These are phyloP conservation scores for Bos javanicus DNA, from an alignment of 2,113 vertebrate species.

Conservation along the genomic window DNA sequence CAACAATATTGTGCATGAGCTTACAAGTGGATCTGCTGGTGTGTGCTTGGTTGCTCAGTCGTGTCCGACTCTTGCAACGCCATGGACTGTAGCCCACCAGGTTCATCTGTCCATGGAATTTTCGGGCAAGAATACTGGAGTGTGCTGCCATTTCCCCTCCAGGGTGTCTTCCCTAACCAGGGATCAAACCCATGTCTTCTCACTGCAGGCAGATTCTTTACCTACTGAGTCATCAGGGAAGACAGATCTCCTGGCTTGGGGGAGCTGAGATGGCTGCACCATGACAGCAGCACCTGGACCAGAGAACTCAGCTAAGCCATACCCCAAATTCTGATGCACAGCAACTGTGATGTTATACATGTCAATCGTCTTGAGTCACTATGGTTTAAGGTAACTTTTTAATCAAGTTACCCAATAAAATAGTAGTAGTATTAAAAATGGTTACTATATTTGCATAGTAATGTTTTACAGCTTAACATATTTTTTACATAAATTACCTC, in stretches of 20 bases:
- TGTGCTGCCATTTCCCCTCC: neutral
- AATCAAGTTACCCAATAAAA: neutral
- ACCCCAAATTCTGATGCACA: neutral
- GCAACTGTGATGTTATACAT: neutral
- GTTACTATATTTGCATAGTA: neutral
- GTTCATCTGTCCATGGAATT: neutral
- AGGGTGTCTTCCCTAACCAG: neutral
- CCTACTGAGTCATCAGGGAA: neutral
- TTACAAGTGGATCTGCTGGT: fast-evolving
- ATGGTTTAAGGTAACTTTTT: neutral
- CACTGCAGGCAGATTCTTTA: neutral
- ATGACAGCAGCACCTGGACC: fast-evolving
- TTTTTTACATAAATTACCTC: neutral
- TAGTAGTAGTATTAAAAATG: neutral
- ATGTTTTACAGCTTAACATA: neutral
- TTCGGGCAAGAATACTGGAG: neutral
- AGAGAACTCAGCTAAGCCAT: neutral
- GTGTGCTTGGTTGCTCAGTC: neutral
- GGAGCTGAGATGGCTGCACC: neutral
- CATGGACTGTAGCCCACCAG: neutral
- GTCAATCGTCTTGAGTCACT: neutral
- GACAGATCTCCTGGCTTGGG: fast-evolving
- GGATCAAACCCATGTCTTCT: neutral
- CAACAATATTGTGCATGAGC: neutral
- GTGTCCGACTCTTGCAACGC: neutral